A percentile compares a stretch with the other conserved stretches of the same genome.
phyloP scores from a whole-genome alignment of 2,113 vertebrate species.

The Hiodon tergisus region DNA sequence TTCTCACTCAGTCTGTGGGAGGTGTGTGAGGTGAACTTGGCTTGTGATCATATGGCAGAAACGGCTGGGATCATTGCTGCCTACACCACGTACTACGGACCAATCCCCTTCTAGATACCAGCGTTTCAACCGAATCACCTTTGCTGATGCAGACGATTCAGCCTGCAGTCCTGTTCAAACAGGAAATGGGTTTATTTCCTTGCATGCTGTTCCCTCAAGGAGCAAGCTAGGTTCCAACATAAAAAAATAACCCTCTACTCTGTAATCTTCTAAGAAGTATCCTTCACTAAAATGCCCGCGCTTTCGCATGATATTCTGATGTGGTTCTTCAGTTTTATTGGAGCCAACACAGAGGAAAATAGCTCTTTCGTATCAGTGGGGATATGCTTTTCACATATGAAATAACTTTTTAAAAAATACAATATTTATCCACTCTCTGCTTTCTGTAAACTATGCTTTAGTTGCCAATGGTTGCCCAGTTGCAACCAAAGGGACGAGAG shows the following conservation, averaged over 20 bases:
- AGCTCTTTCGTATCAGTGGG: not conserved
- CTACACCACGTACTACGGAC: conserved; percentile 67
- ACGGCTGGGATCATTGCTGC: conserved; percentile 59
- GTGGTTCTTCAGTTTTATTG: not conserved
- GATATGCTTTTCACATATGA: not conserved
- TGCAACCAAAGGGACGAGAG: not conserved
- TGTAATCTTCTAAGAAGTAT: not conserved
- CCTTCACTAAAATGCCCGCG: not conserved
- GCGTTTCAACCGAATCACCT: not conserved
- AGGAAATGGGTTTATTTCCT: too few species aligned
- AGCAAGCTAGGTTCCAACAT: not conserved
- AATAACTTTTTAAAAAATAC: not conserved
- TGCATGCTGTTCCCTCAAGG: not conserved
- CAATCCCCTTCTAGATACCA: conserved; percentile 54
- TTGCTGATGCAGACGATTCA: not conserved
- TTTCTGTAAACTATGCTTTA: not conserved
- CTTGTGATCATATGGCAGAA: conserved; percentile 67
- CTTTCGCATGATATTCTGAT: not conserved
- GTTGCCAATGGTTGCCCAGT: not conserved
- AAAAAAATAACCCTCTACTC: not conserved
- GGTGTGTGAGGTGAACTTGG: conserved; percentile 65
- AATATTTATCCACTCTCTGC: not conserved
- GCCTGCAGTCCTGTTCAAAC: not conserved
- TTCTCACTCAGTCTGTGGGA: conserved; percentile 55
- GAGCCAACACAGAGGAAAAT: not conserved